These are phyloP conservation scores for Darevskia mixta DNA, from an alignment of 2,797 vertebrate species.

Conservation along the genomic window DNA sequence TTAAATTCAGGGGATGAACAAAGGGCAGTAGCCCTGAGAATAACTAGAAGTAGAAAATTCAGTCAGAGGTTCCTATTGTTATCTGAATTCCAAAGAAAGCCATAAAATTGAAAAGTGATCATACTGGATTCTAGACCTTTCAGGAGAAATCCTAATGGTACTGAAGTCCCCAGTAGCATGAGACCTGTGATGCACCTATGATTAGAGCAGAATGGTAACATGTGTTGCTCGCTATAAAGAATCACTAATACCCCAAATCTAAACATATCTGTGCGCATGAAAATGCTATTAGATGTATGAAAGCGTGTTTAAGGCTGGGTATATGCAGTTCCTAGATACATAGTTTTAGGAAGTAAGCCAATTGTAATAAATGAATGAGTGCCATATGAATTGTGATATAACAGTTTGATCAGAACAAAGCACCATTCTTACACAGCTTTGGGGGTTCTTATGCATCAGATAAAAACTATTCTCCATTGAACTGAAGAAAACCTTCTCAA, in stretches of 20 bases:
- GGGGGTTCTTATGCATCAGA: background rate
- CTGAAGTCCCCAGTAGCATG: background rate
- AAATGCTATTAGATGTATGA: background rate
- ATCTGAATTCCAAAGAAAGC: slow-evolving; percentile 12
- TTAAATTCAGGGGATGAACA: slow-evolving; percentile 6
- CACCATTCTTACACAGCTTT: background rate
- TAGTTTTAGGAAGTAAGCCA: slow-evolving; percentile 1
- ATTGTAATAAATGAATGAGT: background rate
- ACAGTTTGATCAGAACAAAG: background rate
- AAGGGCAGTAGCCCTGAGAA: background rate
- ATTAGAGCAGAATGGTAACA: background rate
- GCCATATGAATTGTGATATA: background rate
- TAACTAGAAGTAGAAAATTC: slow-evolving; percentile 16
- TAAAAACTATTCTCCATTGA: background rate
- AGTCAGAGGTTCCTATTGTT: background rate
- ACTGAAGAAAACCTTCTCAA: background rate
- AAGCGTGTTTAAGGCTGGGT: background rate
- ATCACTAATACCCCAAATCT: background rate
- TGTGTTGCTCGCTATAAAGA: background rate
- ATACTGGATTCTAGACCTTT: background rate
- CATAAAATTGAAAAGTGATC: background rate
- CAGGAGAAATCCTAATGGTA: background rate
- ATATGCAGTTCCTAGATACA: background rate
- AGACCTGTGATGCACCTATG: background rate
- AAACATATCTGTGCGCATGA: background rate